A percentile compares a stretch with the other conserved stretches of the same genome.
These are phyloP conservation scores for Proctacanthus coquilletti DNA, from an alignment of 1,140 invertebrate genomes.

Conservation along the genomic window DNA sequence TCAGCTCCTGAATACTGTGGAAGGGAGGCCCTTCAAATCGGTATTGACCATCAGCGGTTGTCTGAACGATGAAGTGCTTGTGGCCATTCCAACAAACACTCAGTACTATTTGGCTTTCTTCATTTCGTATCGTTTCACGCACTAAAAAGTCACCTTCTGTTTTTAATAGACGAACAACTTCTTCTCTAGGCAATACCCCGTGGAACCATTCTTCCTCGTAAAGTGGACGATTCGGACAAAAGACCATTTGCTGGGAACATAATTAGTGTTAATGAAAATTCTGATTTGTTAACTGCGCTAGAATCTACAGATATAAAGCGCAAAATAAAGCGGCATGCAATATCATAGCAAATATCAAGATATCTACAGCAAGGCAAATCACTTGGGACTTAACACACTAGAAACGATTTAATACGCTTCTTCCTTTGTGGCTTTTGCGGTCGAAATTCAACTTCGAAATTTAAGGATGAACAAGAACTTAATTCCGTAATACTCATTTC, in stretches of 20 bases:
- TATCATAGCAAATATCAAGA: no score
- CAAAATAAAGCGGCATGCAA: no score
- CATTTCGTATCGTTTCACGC: conserved; percentile 82
- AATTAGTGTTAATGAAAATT: no score
- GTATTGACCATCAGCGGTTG: conserved; percentile 79
- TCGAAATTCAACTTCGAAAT: conserved; percentile 9
- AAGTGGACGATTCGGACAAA: conserved; percentile 38
- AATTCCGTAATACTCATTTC: conserved; percentile 20
- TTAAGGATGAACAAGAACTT: conserved; percentile 13
- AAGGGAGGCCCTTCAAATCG: conserved; percentile 88
- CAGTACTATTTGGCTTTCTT: conserved; percentile 83
- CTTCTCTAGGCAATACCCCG: conserved; percentile 86
- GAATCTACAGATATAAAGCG: no score
- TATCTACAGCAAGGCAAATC: no score
- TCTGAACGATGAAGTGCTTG: conserved; percentile 96
- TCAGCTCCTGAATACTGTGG: conserved; percentile 80
- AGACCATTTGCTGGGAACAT: conserved; percentile 27
- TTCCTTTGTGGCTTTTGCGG: conserved; percentile 21
- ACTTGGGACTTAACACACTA: not conserved
- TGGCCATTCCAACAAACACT: conserved; percentile 92
- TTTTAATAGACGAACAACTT: conserved; percentile 78
- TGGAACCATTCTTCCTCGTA: conserved; percentile 96
- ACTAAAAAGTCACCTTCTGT: conserved; percentile 90
- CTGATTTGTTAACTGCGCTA: no score
- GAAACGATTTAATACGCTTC: conserved; percentile 10